Percentiles rank a stretch among this genome's conserved stretches.
Evolutionary conservation across 2,113 vertebrate genomes (phyloP).

Genomic region (Grammomys surdaster): DNA sequence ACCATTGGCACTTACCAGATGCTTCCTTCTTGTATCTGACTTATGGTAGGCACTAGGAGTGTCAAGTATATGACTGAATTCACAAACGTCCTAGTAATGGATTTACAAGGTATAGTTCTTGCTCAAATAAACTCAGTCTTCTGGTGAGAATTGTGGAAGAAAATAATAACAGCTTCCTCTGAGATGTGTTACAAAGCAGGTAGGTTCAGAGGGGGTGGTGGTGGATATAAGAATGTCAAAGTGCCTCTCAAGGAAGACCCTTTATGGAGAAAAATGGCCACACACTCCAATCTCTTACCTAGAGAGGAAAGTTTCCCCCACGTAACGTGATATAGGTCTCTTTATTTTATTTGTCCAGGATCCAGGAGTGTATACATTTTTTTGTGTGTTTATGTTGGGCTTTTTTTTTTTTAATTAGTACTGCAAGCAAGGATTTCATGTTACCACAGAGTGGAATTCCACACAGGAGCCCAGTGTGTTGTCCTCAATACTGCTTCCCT

Average conservation of each 20-base stretch:
- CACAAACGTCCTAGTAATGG: background rate
- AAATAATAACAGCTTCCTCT: background rate
- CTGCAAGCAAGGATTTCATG: background rate
- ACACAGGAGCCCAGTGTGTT: background rate
- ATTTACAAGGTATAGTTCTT: background rate
- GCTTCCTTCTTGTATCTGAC: background rate
- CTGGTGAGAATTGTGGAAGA: background rate
- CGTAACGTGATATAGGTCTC: background rate
- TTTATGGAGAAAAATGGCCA: background rate
- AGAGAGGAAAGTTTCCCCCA: background rate
- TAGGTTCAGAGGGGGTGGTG: background rate
- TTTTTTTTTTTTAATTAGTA: conserved; percentile 33
- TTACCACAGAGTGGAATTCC: background rate
- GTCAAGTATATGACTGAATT: background rate
- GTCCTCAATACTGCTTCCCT: background rate
- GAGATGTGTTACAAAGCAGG: background rate
- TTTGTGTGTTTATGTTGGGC: background rate
- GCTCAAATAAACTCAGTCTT: background rate
- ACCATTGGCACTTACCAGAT: background rate
- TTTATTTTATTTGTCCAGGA: conserved; percentile 7
- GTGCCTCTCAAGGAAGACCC: background rate
- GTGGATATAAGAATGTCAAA: background rate
- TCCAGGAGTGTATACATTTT: background rate
- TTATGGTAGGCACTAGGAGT: background rate
- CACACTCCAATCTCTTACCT: background rate